Evolutionary conservation across 2,888 invertebrate genomes (phyloP), one percentile per base, ranked within the genome.

Genomic region (Macropis europaea): DNA sequence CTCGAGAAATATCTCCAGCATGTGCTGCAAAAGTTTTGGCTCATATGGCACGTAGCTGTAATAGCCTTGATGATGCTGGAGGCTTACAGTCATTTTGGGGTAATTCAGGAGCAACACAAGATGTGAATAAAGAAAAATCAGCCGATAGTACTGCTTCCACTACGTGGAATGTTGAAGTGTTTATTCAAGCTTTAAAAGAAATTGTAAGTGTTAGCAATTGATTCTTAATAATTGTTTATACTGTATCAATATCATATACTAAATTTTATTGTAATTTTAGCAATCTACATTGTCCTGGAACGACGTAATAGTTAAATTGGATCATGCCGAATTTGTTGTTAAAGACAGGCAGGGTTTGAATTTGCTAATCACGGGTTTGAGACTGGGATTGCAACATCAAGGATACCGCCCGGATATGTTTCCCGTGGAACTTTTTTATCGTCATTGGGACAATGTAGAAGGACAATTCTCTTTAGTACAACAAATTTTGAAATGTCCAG

Each of bases 101-200:
- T 13, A 91, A 90, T 38, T 91, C 92, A 6, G 91, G 92, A 63
- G 86, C 90, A n/a, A 92, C 92, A 77, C 93, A 93, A 72, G 93
- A 93, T 40, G 81, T 89, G 0, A 87, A 88, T 3, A 86, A 91
- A 73, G 88, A 90, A 62, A 90, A 90, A 74, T 68, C 87, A 13
- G 64, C 78, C 17, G 87, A 90, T 34, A 79, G 70, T 22, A 66
- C 53, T 57, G 81, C 85, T 85, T 92, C 90, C 88, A 93, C 88
- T 38, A 92, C 95, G 2, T 99, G 99, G 99, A 98, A 98, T 89
- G 94, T 97, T 9, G 98, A 99, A 87, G 94, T 97, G 59, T 98
- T 99, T 88, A 95, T 98, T 38, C 96, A 97, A 88, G 95, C 96
- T n/a, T 91, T 98, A 24, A 97, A 97, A 89, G 98, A 98, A 88